phyloP scores from a whole-genome alignment of 2,888 invertebrate genomes.

The Eupithecia dodoneata region DNA sequence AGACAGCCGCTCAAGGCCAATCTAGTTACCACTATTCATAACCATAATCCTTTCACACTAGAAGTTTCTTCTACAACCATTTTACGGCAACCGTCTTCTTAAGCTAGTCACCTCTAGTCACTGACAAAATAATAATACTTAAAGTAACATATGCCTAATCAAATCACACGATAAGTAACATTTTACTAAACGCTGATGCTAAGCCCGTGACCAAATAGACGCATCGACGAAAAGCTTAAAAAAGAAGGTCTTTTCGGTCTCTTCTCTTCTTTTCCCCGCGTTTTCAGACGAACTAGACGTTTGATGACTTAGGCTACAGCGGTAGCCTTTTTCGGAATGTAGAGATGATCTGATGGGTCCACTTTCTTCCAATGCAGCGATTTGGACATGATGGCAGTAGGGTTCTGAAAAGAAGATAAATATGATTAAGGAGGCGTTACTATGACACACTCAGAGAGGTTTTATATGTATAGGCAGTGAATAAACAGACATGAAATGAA shows the following conservation, averaged over 20 bases:
- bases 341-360: slow-evolving; percentile 75
- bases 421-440: neutral
- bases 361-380: slow-evolving; percentile 76
- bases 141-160: neutral
- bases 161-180: neutral
- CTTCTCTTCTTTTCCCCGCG: neutral
- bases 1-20: neutral
- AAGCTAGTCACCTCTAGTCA: neutral
- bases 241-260: neutral
- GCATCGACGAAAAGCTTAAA: neutral
- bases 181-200: neutral
- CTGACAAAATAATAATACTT: neutral
- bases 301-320: slow-evolving; percentile 50
- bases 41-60: neutral
- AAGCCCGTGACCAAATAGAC: neutral
- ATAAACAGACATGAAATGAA: too few species aligned
- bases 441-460: too few species aligned
- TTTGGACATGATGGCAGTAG: slow-evolving; percentile 76
- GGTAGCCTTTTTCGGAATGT: slow-evolving; percentile 62
- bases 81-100: neutral
- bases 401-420: slow-evolving; percentile 65
- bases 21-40: neutral
- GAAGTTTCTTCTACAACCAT: neutral
- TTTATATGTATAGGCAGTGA: too few species aligned
- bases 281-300: neutral